Evolutionary conservation across 92 coral and sea anemone species (phyloP), one percentile per base, ranked within the genome.

Genomic region (Diadumene lineata): DNA sequence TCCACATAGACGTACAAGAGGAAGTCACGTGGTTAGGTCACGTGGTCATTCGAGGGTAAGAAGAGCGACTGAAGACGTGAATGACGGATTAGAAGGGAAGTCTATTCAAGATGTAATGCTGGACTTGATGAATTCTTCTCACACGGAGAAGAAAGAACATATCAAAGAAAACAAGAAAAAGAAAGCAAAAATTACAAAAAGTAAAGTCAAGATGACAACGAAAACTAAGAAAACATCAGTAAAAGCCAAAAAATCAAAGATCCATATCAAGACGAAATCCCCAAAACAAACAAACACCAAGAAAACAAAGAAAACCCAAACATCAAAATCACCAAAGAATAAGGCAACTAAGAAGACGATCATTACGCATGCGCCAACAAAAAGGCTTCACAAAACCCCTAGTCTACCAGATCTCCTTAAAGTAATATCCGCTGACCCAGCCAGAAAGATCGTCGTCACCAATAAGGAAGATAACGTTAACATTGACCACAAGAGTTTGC

Each of bases 401-500:
- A 69, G 32, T 32, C 44, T 72, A 48, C 33, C 77, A 31, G 66
- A 56, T 72, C 77, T 72, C 55, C 66, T 72, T 0, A 72, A 72
- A 48, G 51, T 11, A 25, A 72, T 72, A 72, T 56, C 77, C 77
- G 67, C 77, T 72, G 77, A 72, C 77, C 67, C 77, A 21, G 46
- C 50, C 31, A 72, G 56, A 50, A 78, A 31, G 68, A 56, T 78
- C 50, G 38, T 67, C 55, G 58, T 78, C 64, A 66, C 70, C 27
- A 77, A 66, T 55, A 64, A 63, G 43, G 74, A n/a, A 0, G 51
- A 78, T 0, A 60, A 70, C 51, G 27, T 78, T n/a, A 68, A 50
- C 0, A 32, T 78, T 19, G 82, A 68, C 38, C 28, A 68, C 21
- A 67, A 56, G 32, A 78, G 67, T 1, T 61, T 82, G 31, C 56